Evolutionary conservation across 2,888 invertebrate genomes (phyloP).

Genomic region (Luperina testacea): DNA sequence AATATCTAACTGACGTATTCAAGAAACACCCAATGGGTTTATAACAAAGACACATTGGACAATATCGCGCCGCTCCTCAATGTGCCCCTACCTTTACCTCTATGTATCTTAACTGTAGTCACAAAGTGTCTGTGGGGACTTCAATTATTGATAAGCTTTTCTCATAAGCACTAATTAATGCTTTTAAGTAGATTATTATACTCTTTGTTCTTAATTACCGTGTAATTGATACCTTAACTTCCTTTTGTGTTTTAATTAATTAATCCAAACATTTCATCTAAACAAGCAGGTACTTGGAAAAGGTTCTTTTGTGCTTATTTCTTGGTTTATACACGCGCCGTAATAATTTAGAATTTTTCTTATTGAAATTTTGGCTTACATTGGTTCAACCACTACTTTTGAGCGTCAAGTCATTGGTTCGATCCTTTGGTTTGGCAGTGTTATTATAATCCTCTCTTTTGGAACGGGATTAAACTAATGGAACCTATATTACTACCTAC

Average conservation of each 20-base stretch:
- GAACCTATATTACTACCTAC: background rate
- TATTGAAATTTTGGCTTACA: constrained; percentile 31
- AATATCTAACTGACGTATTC: constrained; percentile 24
- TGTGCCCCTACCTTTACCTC: constrained; percentile 48
- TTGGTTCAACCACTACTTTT: constrained; percentile 3
- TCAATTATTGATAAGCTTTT: constrained; percentile 73
- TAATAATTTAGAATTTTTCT: constrained; percentile 35
- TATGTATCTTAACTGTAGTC: constrained; percentile 61
- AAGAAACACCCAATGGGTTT: constrained; percentile 48
- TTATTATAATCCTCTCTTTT: background rate
- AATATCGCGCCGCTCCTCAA: constrained; percentile 43
- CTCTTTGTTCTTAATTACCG: constrained; percentile 45
- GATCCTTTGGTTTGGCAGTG: background rate
- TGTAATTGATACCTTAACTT: constrained; percentile 49
- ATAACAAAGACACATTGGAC: constrained; percentile 40
- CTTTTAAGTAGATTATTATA: constrained; percentile 43
- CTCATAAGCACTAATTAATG: constrained; percentile 64
- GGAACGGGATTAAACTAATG: background rate
- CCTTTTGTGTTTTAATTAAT: constrained; percentile 53
- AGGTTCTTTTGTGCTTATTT: constrained; percentile 44
- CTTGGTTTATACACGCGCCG: constrained; percentile 13
- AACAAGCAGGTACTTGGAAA: constrained; percentile 42
- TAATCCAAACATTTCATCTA: constrained; percentile 49
- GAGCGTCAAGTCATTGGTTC: background rate
- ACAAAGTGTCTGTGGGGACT: constrained; percentile 67